A percentile compares a stretch with the other conserved stretches of the same genome.
Conservation (phyloP, 2,113 vertebrate genomes). For the Myiopsitta monachus region DNA sequence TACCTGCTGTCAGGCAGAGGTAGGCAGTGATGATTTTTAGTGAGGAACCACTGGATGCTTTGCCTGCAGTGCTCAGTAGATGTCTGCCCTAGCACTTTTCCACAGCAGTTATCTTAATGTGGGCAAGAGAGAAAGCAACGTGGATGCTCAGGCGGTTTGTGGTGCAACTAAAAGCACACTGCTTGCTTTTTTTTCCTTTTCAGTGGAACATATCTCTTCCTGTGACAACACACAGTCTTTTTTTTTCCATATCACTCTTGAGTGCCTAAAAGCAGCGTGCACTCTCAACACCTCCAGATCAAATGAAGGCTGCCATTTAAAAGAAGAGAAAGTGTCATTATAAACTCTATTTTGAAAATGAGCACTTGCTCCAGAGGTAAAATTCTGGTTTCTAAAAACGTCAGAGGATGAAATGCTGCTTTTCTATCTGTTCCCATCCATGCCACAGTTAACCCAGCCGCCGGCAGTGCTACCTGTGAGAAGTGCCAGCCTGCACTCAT, state of each 20-base stretch:
- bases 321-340: not conserved
- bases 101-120: not conserved
- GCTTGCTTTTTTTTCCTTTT: not conserved
- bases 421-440: fast-evolving
- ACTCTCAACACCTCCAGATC: not conserved
- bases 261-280: not conserved
- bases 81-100: not conserved
- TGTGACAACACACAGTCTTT: not conserved
- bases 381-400: not conserved
- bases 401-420: not conserved
- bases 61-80: not conserved
- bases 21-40: not conserved
- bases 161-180: not conserved
- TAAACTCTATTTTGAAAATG: not conserved
- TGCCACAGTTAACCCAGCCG: not conserved
- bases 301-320: not conserved
- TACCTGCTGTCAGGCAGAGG: not conserved
- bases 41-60: not conserved
- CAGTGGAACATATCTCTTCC: conserved; percentile 4
- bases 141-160: not conserved
- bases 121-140: not conserved
- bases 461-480: conserved; percentile 21
- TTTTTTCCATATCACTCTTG: not conserved
- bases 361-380: not conserved
- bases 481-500: not conserved